Base-by-base conservation (phyloP, 2,888 invertebrate species). In the Rapana venosa region DNA sequence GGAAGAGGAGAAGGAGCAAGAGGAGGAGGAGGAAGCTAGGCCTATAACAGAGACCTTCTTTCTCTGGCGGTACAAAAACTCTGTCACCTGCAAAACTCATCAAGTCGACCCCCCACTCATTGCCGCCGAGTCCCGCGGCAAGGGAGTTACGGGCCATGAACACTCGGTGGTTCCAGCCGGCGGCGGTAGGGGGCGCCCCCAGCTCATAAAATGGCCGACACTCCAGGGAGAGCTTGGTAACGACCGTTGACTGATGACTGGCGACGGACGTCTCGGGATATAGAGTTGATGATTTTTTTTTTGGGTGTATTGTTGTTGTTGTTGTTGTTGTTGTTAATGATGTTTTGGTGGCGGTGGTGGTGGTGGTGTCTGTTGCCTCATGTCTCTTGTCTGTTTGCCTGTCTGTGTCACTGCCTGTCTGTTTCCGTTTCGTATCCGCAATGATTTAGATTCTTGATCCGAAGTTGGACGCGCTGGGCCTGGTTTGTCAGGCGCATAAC, bases 71-170 rank as follows among this genome's bases (percentile, higher is more conserved):
- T 35, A 22, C 81, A 81, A 81, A 81, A 81, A 17, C 77, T n/a
- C 77, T 22, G 22, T 61, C 56, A 66, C 56, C 86, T 86, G 86
- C 86, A 89, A 70, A 89, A 77, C 74, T 85, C 89, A 89, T 89
- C 85, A 85, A 20, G n/a, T 6, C 85, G 84, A 89, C 89, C 89
- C 84, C 88, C 20, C 61, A 86, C 61, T 13, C 86, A 79, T 61
- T 30, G 20, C 20, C 26, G 26, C 35, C 15, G n/a, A 58, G 47
- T 56, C 70, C 36, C 84, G 66, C 66, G 30, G 74, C 70, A 26
- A 61, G 74, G 66, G 89, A 70, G 89, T 89, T 47, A 89, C 85
- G 89, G 70, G 56, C 89, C 89, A 89, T 89, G 89, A 89, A 89
- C 84, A 32, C 70, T 85, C 84, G 61, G 74, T 89, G 85, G 89